Evolutionary conservation across 1,140 invertebrate genomes (phyloP).

Genomic region (Philotrypesis tridentata): DNA sequence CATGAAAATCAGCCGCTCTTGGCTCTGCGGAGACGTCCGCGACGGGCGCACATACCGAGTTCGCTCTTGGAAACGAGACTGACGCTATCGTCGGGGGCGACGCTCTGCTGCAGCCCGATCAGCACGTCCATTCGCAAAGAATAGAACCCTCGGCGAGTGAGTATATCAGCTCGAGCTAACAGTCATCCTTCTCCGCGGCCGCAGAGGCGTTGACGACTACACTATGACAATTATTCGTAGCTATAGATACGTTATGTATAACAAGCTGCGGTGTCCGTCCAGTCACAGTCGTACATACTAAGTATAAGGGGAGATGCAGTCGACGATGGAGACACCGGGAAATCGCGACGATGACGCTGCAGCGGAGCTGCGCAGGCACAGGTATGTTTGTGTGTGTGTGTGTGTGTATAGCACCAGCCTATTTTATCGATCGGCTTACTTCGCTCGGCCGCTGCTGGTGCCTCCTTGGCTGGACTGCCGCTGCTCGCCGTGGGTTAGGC

Average conservation of each 20-base stretch:
- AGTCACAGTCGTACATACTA: neutral
- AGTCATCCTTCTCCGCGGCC: neutral
- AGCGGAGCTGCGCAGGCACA: neutral
- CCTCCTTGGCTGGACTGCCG: neutral
- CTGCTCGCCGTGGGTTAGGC: neutral
- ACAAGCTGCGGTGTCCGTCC: too few species aligned
- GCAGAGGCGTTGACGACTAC: too few species aligned
- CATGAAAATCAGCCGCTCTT: too few species aligned
- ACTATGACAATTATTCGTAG: too few species aligned
- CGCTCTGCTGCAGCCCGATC: constrained; percentile 4
- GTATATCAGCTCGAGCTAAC: neutral
- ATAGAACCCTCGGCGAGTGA: neutral
- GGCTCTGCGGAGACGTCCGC: too few species aligned
- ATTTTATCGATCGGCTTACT: constrained; percentile 14
- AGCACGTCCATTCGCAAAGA: neutral
- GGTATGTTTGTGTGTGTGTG: too few species aligned
- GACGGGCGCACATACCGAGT: constrained; percentile 23
- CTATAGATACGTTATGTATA: too few species aligned
- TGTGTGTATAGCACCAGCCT: neutral
- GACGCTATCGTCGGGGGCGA: constrained; percentile 2
- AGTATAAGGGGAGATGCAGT: too few species aligned
- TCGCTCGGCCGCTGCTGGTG: neutral
- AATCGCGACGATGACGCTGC: neutral
- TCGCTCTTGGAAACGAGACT: constrained; percentile 24
- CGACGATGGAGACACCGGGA: too few species aligned